Evolutionary conservation across 2,113 vertebrate species (phyloP), one percentile per base, ranked within the genome.

Genomic region (Hippotragus niger): DNA sequence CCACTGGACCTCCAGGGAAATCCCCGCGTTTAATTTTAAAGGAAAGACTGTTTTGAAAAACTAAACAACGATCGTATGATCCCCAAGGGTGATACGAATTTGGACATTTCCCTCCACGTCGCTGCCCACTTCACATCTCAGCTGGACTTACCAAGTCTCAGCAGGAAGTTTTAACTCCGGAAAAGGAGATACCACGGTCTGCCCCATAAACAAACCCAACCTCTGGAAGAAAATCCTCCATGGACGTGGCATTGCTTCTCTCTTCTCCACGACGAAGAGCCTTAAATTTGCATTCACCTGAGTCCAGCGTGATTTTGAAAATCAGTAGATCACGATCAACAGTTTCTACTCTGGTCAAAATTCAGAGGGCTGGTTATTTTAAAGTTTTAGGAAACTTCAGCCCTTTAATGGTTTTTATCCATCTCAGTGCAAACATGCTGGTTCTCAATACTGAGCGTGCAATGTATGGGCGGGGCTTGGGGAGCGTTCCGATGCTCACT

Each of bases 101-200:
- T 57, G 15, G 25, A 8, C 13, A 6, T 45, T 31, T 71, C 31
- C 33, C 21, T 40, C 2, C 0, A 2, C 2, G 21, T 21, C 0
- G 1, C 13, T 27, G 1, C 62, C 88, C 27, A 11, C 25, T 3
- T 29, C n/a, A 16, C 0, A 17, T 13, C 40, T 62, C 36, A 1
- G 6, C 7, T 53, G 45, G 53, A 40, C 62, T 71, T 47, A 33
- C 81, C 33, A 4, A 2, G 5, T 33, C 36, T 29, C 29, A 60
- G 23, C n/a, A 27, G 64, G 67, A 80, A 64, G 40, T 27, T 55
- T 47, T 62, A 7, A 5, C 23, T 52, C 58, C 74, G 40, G 9
- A 67, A 50, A 40, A 17, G 36, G 62, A 29, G 16, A 29, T 86
- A n/a, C 74, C 11, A 27, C 7, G 1, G 29, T 25, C 88, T 53